These are phyloP conservation scores for Brachyistius frenatus DNA, from an alignment of 2,113 vertebrate genomes.

Conservation along the genomic window DNA sequence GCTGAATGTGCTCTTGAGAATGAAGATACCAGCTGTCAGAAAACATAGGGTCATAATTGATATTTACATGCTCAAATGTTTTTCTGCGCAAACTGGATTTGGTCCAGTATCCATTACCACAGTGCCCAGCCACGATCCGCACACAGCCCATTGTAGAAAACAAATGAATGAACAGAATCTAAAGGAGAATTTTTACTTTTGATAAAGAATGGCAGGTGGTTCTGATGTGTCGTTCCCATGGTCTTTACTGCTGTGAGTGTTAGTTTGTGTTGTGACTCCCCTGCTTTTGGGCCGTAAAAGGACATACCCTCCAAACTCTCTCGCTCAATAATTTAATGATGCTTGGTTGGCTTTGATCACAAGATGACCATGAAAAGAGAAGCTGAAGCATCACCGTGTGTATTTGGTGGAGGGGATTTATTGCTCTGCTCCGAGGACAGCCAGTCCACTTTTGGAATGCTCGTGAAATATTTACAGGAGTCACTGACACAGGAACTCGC, in stretches of 20 bases:
- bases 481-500: slow-evolving; percentile 55
- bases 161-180: background rate
- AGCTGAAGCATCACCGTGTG: slow-evolving; percentile 35
- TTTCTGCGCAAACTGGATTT: slow-evolving; percentile 12
- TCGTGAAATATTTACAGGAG: slow-evolving; percentile 73
- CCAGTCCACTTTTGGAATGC: slow-evolving; percentile 72
- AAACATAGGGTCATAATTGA: slow-evolving; percentile 4
- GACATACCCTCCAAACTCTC: slow-evolving; percentile 1
- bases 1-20: slow-evolving; percentile 22
- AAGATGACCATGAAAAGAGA: slow-evolving; percentile 47
- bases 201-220: slow-evolving; percentile 35
- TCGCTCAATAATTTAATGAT: slow-evolving; percentile 37
- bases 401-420: slow-evolving; percentile 54
- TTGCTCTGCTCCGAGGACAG: slow-evolving; percentile 52
- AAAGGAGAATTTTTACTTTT: slow-evolving; percentile 11
- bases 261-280: slow-evolving; percentile 17
- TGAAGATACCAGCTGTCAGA: slow-evolving; percentile 35
- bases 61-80: slow-evolving; percentile 5
- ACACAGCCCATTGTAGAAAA: background rate
- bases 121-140: background rate
- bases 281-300: slow-evolving; percentile 45
- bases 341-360: slow-evolving; percentile 43
- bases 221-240: slow-evolving; percentile 25
- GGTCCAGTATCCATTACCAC: background rate
- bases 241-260: slow-evolving; percentile 27